Base-by-base conservation (phyloP, 2,113 vertebrate genomes). In the Megaptera novaeangliae region DNA sequence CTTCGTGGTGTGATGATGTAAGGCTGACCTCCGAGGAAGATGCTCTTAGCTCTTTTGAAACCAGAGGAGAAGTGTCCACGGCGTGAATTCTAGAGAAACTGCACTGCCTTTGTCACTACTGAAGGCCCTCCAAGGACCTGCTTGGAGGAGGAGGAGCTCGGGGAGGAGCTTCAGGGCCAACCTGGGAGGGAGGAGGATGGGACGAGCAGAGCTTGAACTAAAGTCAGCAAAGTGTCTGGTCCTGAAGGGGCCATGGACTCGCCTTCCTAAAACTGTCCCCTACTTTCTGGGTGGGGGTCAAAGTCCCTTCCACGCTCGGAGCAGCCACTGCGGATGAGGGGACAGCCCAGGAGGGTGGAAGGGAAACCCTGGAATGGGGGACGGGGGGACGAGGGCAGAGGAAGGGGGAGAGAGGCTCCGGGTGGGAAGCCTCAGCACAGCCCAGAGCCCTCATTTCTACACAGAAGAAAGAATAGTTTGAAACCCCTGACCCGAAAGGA, bases 381-480 rank as follows among this genome's bases (percentile, higher is more conserved):
- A 6, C 0, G 0, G 39, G 55, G 2, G 36, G 31, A 25, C 12
- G n/a, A 14, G 34, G 75, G 21, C 4, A 64, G 34, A 95, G 3
- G 6, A 27, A 29, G 20, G 2, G 0, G 14, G 2, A 29, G 18
- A 71, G 36, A 59, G 3, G 20, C 15, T 11, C 52, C 18, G 6
- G 59, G 49, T 74, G 31, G 44, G 9, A n/a, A 59, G 34, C 29
- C 44, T 89, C 29, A 34, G 36, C 17, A 64, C 21, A 77, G 27
- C 29, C 34, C 77, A 57, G 10, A 39, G 34, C 49, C 13, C 41
- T 83, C 23, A 59, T 66, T 89, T 49, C 82, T 4, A 90, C 46
- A 36, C 81, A 88, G 59, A 92, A 92, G 52, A 94, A 49, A 87
- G 82, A 95, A 61, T 68, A 95, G 88, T 94, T 92, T 92, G 71